A percentile compares a stretch with the other conserved stretches of the same genome.
phyloP scores from a whole-genome alignment of 53 echinoderm and acorn worm genomes.

The Echinarachnius parma region DNA sequence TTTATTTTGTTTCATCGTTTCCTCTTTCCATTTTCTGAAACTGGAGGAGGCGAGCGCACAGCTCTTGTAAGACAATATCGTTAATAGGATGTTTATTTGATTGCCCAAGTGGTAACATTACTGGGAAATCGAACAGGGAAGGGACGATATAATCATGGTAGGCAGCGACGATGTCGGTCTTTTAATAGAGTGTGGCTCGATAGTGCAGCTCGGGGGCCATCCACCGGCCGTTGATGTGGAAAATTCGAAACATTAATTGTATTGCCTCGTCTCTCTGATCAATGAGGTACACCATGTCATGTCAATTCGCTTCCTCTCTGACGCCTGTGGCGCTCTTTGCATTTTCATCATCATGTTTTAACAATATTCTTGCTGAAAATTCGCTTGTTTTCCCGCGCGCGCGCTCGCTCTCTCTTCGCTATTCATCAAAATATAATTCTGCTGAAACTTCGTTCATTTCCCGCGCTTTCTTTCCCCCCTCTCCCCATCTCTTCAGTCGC shows the following conservation, averaged over 20 bases:
- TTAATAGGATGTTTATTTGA: slow-evolving; percentile 51
- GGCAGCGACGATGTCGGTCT: no score
- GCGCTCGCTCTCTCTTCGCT: slow-evolving; percentile 10
- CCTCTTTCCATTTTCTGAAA: not conserved
- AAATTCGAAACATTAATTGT: slow-evolving; percentile 35
- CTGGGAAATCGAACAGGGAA: slow-evolving; percentile 11
- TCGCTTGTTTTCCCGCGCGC: no score
- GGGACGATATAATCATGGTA: not conserved
- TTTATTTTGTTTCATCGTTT: not conserved
- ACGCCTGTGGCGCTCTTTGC: no score
- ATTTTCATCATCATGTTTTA: no score
- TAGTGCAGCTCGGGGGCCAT: slow-evolving; percentile 40
- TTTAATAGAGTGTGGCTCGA: no score
- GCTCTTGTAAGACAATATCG: slow-evolving; percentile 47
- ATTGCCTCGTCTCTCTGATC: slow-evolving; percentile 25
- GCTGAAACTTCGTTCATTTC: no score
- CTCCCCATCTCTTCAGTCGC: slow-evolving; percentile 11
- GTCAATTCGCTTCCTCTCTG: no score
- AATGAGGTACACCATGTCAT: slow-evolving; percentile 29
- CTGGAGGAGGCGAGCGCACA: slow-evolving; percentile 27
- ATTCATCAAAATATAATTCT: not conserved
- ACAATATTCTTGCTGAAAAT: no score
- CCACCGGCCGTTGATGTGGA: slow-evolving; percentile 11
- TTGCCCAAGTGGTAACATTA: slow-evolving; percentile 44
- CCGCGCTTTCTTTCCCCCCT: not conserved